A percentile compares a stretch with the other conserved stretches of the same genome.
phyloP scores from a whole-genome alignment of 92 coral and sea anemone species.

The Zoanthus sociatus region DNA sequence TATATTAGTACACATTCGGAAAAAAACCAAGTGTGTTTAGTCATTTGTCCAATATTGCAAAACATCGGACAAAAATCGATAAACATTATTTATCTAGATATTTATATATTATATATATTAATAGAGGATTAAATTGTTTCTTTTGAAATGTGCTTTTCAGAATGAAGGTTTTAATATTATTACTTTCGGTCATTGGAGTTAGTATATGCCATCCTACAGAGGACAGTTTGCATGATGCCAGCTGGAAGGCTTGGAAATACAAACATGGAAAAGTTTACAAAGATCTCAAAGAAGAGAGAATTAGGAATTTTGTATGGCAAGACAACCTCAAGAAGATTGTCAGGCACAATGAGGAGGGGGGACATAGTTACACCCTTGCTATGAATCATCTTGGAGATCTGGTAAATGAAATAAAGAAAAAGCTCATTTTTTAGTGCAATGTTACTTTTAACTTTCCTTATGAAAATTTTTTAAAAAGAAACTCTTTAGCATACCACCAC shows the following conservation, averaged over 20 bases:
- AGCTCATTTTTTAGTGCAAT: too few species aligned
- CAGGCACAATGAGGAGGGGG: conserved; percentile 77
- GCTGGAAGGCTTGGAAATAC: conserved; percentile 90
- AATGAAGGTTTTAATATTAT: conserved; percentile 58
- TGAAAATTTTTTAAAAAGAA: too few species aligned
- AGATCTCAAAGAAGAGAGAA: conserved; percentile 72
- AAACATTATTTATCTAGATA: too few species aligned
- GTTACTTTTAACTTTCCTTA: too few species aligned
- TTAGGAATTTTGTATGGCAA: conserved; percentile 88
- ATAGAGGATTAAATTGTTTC: neutral
- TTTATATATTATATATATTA: too few species aligned
- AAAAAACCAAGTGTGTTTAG: too few species aligned
- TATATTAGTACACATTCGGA: too few species aligned
- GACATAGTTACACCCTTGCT: conserved; percentile 74
- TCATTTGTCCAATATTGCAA: too few species aligned
- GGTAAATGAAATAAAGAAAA: conserved; percentile 53
- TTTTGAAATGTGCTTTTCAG: neutral
- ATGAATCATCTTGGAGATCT: conserved; percentile 94
- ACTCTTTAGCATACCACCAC: too few species aligned
- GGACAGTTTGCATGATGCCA: conserved; percentile 69
- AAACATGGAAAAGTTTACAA: conserved; percentile 76
- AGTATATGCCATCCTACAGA: conserved; percentile 40
- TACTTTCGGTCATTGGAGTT: conserved; percentile 44
- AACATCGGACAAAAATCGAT: too few species aligned
- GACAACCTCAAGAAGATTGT: conserved; percentile 84